A percentile compares a stretch with the other conserved stretches of the same genome.
Conservation (phyloP, 2,888 invertebrate species). For the Geotrupes spiniger region DNA sequence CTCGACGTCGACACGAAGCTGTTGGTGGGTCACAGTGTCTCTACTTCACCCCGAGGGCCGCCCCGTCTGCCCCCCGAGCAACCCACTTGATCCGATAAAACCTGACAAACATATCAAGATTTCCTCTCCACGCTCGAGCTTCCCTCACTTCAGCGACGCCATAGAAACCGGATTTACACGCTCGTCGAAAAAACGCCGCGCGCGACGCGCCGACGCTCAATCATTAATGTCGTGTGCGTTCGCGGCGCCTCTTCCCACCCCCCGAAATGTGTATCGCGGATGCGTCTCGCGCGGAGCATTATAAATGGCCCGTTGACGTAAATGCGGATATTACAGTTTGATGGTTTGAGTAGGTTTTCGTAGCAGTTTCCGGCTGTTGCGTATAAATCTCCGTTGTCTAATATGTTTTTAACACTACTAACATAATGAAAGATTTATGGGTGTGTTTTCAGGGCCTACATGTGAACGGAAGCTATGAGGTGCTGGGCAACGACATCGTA, state of each 20-base stretch:
- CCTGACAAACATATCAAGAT: conserved; percentile 49
- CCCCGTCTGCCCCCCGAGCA: conserved; percentile 24
- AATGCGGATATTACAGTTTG: conserved; percentile 3
- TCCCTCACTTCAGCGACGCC: conserved; percentile 5
- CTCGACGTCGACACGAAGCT: conserved; percentile 32
- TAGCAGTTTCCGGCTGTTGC: conserved; percentile 1
- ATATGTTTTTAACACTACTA: too few species aligned
- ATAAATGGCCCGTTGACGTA: conserved; percentile 2
- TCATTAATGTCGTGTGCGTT: not conserved
- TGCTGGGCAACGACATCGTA: too few species aligned
- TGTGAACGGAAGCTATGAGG: too few species aligned
- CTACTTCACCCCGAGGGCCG: conserved; percentile 10
- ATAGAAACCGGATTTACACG: conserved; percentile 13
- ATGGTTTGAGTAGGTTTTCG: not conserved
- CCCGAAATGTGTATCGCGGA: not conserved
- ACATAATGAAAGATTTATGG: too few species aligned
- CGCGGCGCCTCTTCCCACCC: not conserved
- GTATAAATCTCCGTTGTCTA: not conserved
- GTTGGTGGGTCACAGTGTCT: conserved; percentile 31
- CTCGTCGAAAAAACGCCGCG: conserved; percentile 9
- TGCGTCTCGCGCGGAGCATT: conserved; percentile 1
- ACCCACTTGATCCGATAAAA: conserved; percentile 48
- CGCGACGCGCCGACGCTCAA: conserved; percentile 2
- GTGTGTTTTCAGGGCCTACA: too few species aligned
- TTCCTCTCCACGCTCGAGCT: conserved; percentile 28